Conservation (phyloP, 2,113 vertebrate species). For the Coregonus clupeaformis region DNA sequence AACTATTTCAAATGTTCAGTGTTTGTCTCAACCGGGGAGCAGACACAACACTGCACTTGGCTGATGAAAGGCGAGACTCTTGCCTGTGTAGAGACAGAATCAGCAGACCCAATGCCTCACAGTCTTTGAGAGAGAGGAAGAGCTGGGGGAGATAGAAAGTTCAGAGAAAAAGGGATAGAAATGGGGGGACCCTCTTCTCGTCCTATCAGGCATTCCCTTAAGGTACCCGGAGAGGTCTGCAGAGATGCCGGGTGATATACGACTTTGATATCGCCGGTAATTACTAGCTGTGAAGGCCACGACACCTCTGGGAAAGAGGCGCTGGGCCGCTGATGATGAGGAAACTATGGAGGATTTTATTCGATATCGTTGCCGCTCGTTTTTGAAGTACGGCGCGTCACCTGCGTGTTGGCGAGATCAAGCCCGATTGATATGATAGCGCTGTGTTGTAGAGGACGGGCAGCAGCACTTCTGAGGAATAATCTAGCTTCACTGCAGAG, state of each 20-base stretch:
- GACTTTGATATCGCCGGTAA: constrained; percentile 74
- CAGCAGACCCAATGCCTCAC: constrained; percentile 22
- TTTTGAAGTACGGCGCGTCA: constrained; percentile 27
- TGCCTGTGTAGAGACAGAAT: not conserved
- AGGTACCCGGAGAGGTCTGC: constrained; percentile 59
- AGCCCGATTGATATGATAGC: no score
- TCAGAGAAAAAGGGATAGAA: not conserved
- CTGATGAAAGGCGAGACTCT: not conserved
- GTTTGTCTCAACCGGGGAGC: not conserved
- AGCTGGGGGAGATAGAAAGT: not conserved
- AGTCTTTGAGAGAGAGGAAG: constrained; percentile 6
- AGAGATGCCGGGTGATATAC: constrained; percentile 70
- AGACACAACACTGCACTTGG: not conserved
- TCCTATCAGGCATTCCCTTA: constrained; percentile 48
- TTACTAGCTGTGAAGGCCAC: constrained; percentile 70
- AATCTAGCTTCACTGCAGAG: not conserved
- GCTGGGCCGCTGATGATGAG: constrained; percentile 53
- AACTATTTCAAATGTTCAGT: not conserved
- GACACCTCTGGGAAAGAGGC: constrained; percentile 49
- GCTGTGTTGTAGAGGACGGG: not conserved
- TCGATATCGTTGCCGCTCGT: constrained; percentile 35
- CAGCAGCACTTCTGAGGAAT: constrained; percentile 28
- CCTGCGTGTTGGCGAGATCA: not conserved
- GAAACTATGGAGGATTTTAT: constrained; percentile 53
- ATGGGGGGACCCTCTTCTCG: constrained; percentile 49